Evolutionary conservation across 2,113 vertebrate genomes (phyloP).

Genomic region (Myocastor coypus): DNA sequence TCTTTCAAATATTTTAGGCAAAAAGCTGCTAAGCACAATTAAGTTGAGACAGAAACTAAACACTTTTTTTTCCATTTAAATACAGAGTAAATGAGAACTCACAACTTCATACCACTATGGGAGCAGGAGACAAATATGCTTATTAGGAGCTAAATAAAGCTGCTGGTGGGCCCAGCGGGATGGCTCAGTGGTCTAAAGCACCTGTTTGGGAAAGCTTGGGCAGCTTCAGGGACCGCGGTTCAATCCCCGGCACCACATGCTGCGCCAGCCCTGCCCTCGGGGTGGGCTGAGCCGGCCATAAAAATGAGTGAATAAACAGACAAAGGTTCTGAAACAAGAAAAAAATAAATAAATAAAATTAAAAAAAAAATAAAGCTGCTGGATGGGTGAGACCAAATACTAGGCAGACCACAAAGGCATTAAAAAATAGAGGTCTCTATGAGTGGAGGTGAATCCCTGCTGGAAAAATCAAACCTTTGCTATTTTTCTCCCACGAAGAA

Average conservation of each 20-base stretch:
- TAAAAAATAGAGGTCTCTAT: not conserved
- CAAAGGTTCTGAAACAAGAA: no score
- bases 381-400: not conserved
- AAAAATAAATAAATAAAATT: no score
- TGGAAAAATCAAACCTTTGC: not conserved
- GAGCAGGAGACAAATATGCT: not conserved
- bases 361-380: slow-evolving; percentile 48
- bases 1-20: slow-evolving; percentile 33
- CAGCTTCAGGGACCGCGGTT: no score
- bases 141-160: slow-evolving; percentile 31
- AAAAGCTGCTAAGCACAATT: slow-evolving; percentile 67
- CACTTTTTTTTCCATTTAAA: slow-evolving; percentile 72
- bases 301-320: no score
- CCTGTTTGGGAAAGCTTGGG: no score
- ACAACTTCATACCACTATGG: slow-evolving; percentile 10
- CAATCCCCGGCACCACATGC: no score
- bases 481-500: slow-evolving; percentile 2
- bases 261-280: no score
- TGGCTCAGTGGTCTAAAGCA: no score
- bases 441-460: not conserved
- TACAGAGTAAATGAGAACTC: slow-evolving; percentile 66
- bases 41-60: slow-evolving; percentile 52
- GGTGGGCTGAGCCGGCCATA: no score
- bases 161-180: no score
- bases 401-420: not conserved